These are phyloP conservation scores for Balaeniceps rex DNA, from an alignment of 2,113 vertebrate genomes.

Conservation along the genomic window DNA sequence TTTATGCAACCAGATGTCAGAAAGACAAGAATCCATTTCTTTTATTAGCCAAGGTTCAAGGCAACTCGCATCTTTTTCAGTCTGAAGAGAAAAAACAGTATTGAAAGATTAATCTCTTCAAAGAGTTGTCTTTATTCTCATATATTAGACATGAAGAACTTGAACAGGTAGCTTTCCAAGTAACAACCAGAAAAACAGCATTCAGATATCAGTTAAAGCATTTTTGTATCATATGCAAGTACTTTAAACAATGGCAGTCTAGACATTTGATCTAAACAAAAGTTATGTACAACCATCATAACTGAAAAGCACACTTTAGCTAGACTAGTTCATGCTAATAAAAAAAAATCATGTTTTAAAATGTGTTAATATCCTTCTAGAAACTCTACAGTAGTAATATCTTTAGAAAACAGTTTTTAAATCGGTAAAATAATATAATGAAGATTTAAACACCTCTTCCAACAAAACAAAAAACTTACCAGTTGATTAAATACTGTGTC, in stretches of 20 bases:
- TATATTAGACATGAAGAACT: not conserved
- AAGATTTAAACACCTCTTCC: not conserved
- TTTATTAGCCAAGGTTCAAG: constrained; percentile 87
- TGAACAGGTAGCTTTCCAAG: not conserved
- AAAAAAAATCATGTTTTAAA: not conserved
- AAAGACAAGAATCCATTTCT: constrained; percentile 94
- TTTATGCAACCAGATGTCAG: constrained; percentile 85
- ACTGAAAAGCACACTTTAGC: not conserved
- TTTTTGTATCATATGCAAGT: not conserved
- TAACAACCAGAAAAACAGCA: not conserved
- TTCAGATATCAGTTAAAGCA: not conserved
- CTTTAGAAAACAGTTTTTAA: not conserved
- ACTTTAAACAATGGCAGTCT: not conserved
- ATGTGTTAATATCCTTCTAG: not conserved
- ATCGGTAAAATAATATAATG: not conserved
- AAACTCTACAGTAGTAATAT: not conserved
- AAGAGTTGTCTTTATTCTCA: not conserved
- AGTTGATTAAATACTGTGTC: constrained; percentile 74
- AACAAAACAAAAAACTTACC: constrained; percentile 66
- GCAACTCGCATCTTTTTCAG: constrained; percentile 76
- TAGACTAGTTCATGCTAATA: not conserved
- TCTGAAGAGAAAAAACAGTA: constrained; percentile 62
- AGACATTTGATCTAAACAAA: not conserved
- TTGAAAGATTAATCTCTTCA: not conserved
- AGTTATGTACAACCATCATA: not conserved